phyloP scores from a whole-genome alignment of 1,140 invertebrate genomes.

The Listronotus oregonensis region DNA sequence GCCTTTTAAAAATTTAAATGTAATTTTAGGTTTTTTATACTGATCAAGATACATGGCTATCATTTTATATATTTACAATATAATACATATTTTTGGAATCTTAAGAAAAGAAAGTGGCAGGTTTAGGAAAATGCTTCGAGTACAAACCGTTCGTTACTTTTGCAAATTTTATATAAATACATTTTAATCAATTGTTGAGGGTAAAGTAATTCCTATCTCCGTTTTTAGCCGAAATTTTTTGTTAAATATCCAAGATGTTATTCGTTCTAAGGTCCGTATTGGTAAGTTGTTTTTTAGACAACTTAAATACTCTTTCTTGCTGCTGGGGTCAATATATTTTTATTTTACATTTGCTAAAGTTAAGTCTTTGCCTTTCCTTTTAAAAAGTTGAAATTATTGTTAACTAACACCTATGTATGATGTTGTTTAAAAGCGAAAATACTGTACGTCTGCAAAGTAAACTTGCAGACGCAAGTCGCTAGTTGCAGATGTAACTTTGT shows the following conservation, averaged over 20 bases:
- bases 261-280: conserved; percentile 17
- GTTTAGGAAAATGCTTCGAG: conserved; percentile 56
- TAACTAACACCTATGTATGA: too few species aligned
- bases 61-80: neutral
- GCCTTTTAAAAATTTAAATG: too few species aligned
- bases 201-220: conserved; percentile 54
- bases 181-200: conserved; percentile 54
- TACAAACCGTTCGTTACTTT: conserved; percentile 57
- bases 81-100: conserved; percentile 1
- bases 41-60: too few species aligned
- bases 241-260: conserved; percentile 14
- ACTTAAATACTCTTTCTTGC: neutral
- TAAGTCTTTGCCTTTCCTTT: too few species aligned
- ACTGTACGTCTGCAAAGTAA: too few species aligned
- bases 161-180: conserved; percentile 56
- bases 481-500: too few species aligned
- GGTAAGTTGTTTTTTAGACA: conserved; percentile 19
- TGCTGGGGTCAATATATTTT: conserved; percentile 4
- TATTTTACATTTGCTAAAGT: too few species aligned
- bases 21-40: too few species aligned
- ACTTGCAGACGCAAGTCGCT: too few species aligned
- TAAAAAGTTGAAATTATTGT: too few species aligned
- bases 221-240: conserved; percentile 48
- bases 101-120: conserved; percentile 45
- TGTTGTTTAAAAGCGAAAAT: too few species aligned